Evolutionary conservation across 2,797 vertebrate genomes (phyloP).

Genomic region (Tragelaphus eurycerus): DNA sequence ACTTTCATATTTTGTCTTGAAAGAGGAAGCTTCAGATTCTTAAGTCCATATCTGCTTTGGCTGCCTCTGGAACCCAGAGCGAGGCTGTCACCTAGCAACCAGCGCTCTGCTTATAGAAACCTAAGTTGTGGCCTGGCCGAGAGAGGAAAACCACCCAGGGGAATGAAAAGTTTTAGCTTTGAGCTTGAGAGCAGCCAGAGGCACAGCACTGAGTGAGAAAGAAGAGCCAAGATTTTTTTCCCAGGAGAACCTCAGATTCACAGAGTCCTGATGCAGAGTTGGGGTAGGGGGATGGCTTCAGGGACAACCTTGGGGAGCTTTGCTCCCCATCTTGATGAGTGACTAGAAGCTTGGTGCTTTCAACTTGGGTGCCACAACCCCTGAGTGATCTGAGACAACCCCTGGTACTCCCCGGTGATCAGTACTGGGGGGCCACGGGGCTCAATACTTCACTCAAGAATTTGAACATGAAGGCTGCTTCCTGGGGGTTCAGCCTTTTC

Average conservation of each 20-base stretch:
- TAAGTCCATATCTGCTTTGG: neutral
- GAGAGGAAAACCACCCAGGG: constrained; percentile 59
- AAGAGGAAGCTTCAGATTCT: constrained; percentile 31
- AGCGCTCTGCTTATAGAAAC: constrained; percentile 51
- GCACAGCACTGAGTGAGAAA: neutral
- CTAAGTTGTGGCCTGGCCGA: neutral
- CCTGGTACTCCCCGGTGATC: neutral
- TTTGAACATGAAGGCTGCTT: neutral
- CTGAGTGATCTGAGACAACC: neutral
- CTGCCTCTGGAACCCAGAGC: constrained; percentile 1
- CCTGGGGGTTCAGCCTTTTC: neutral
- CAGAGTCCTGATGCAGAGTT: neutral
- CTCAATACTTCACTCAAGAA: neutral
- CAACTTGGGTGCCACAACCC: neutral
- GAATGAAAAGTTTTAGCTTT: constrained; percentile 54
- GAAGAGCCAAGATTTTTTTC: neutral
- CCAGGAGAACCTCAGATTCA: neutral
- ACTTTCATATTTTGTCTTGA: constrained; percentile 13
- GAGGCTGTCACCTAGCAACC: constrained; percentile 67
- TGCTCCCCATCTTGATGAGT: neutral
- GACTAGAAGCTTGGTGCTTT: neutral
- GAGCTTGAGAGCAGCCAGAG: constrained; percentile 2
- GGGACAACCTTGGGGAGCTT: neutral
- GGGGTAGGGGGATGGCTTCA: neutral
- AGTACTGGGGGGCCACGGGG: neutral